Conservation (phyloP, 1,140 invertebrate species). For the Brachionus plicatilis region DNA sequence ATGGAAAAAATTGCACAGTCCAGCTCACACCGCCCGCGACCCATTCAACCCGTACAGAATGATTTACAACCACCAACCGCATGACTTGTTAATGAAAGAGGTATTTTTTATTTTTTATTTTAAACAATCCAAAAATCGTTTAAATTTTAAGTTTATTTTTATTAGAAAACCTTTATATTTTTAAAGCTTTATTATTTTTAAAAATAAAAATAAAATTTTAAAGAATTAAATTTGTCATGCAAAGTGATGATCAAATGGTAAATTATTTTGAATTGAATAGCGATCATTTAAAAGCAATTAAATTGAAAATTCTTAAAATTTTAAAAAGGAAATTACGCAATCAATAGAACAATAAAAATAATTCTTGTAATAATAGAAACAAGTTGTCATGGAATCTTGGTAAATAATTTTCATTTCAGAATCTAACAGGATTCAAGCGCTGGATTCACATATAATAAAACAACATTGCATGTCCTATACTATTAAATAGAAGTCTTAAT, state of each 20-base stretch:
- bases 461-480: not conserved
- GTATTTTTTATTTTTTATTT: not conserved
- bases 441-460: not conserved
- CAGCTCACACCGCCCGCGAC: not conserved
- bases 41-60: not conserved
- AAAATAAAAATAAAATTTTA: too few species aligned
- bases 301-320: not conserved
- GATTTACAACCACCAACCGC: not conserved
- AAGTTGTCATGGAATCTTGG: conserved; percentile 14
- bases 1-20: conserved; percentile 29
- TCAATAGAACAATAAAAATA: not conserved
- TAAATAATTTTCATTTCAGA: not conserved
- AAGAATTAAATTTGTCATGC: too few species aligned
- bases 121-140: not conserved
- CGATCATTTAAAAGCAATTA: not conserved
- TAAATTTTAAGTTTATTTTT: not conserved
- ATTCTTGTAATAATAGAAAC: not conserved
- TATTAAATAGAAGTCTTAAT: not conserved
- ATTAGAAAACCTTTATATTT: not conserved
- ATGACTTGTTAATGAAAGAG: not conserved
- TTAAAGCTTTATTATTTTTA: too few species aligned
- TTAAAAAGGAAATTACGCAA: not conserved
- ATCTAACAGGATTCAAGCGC: not conserved
- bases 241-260: not conserved
- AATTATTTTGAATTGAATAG: not conserved